phyloP scores from a whole-genome alignment of 2,113 vertebrate genomes.

The Pluvialis apricaria region DNA sequence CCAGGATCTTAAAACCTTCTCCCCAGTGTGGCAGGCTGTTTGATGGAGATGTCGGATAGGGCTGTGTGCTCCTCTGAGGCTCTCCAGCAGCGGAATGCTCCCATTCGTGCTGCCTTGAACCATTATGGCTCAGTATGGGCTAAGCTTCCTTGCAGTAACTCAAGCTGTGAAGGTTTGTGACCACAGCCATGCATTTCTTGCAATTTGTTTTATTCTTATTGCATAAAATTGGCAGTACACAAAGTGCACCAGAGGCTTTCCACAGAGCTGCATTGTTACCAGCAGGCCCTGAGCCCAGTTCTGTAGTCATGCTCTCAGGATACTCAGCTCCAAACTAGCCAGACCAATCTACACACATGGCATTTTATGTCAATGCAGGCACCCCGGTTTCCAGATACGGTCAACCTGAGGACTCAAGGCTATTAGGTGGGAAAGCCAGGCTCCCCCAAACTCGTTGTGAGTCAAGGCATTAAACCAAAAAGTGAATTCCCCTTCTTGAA shows the following conservation, averaged over 20 bases:
- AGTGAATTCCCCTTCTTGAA: not conserved
- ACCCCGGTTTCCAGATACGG: not conserved
- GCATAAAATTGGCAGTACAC: not conserved
- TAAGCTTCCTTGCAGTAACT: not conserved
- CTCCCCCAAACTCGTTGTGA: fast-evolving
- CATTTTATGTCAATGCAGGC: not conserved
- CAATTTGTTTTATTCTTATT: not conserved
- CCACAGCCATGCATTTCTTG: not conserved
- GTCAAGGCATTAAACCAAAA: not conserved
- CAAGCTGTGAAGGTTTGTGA: not conserved
- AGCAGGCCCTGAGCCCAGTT: not conserved
- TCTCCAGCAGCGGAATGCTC: not conserved
- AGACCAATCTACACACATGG: fast-evolving
- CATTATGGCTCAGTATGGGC: not conserved
- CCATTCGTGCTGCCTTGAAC: fast-evolving
- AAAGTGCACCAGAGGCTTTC: not conserved
- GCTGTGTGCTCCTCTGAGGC: not conserved
- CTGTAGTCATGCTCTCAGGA: not conserved
- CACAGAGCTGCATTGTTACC: not conserved
- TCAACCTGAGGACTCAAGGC: not conserved
- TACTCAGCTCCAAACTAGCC: not conserved
- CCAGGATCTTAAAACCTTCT: not conserved
- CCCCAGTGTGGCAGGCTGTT: not conserved
- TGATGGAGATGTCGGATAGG: not conserved
- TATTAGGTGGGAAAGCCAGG: not conserved